Conservation (phyloP, 2,113 vertebrate genomes). For the Enhydra lutris region DNA sequence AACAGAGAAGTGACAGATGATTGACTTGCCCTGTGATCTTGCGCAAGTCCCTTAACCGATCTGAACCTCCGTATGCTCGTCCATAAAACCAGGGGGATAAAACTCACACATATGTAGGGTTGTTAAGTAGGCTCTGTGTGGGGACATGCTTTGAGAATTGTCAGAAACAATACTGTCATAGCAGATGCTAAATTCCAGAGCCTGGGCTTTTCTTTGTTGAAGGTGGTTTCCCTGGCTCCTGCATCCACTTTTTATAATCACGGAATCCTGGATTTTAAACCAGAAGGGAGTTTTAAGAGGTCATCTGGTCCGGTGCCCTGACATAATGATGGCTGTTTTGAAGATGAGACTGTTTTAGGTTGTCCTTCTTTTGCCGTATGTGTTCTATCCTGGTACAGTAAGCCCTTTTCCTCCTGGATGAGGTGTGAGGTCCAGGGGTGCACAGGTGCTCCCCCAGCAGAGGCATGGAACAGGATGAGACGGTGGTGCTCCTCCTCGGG, state of each 20-base stretch:
- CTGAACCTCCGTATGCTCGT: background rate
- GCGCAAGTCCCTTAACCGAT: background rate
- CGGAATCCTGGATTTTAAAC: slow-evolving; percentile 27
- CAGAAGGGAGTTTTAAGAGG: slow-evolving; percentile 26
- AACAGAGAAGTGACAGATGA: background rate
- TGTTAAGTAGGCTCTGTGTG: background rate
- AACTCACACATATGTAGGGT: background rate
- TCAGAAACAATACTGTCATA: background rate
- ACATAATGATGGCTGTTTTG: slow-evolving; percentile 20
- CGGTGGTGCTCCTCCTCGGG: background rate
- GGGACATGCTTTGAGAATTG: background rate
- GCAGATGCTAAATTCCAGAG: background rate
- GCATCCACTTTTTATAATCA: background rate
- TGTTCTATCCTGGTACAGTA: slow-evolving; percentile 1
- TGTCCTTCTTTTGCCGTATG: slow-evolving; percentile 1
- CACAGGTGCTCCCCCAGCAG: background rate
- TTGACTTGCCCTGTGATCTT: background rate
- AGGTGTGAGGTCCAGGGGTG: background rate
- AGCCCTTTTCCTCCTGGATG: background rate
- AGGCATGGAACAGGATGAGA: background rate
- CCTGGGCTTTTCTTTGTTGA: background rate
- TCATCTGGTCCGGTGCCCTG: background rate
- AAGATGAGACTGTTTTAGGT: slow-evolving; percentile 23
- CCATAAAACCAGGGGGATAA: background rate
- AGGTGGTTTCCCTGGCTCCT: background rate